Percentiles rank a stretch among this genome's conserved stretches.
phyloP scores from a whole-genome alignment of 2,797 vertebrate species.

The Lacerta agilis region DNA sequence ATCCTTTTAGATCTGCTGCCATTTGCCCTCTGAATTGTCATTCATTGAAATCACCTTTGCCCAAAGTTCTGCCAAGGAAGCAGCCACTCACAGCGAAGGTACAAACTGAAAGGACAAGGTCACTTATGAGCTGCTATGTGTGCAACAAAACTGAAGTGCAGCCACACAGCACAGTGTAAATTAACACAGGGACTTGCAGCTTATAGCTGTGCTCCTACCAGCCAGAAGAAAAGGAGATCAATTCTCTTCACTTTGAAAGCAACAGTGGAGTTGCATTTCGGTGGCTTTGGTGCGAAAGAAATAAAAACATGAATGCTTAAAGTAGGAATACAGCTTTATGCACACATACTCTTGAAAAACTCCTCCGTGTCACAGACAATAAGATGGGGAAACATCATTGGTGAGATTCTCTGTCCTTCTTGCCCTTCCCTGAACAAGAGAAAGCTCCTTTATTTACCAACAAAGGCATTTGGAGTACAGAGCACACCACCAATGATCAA shows the following conservation, averaged over 20 bases:
- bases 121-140: not conserved
- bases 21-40: not conserved
- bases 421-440: not conserved
- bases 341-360: not conserved
- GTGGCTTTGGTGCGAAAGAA: not conserved
- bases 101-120: not conserved
- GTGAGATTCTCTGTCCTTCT: not conserved
- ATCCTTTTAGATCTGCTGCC: not conserved
- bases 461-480: not conserved
- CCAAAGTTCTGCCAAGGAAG: not conserved
- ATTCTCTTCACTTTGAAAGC: slow-evolving; percentile 10
- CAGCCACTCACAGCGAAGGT: not conserved
- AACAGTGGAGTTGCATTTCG: not conserved
- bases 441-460: not conserved
- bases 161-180: not conserved
- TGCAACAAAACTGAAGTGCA: not conserved
- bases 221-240: not conserved
- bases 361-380: not conserved
- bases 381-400: not conserved
- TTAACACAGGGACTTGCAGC: not conserved
- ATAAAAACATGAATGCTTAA: not conserved
- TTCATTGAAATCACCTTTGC: not conserved
- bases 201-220: not conserved
- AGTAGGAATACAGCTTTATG: not conserved
- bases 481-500: not conserved